Base-by-base conservation (phyloP, 2,113 vertebrate genomes). In the Paradoxurus hermaphroditus region DNA sequence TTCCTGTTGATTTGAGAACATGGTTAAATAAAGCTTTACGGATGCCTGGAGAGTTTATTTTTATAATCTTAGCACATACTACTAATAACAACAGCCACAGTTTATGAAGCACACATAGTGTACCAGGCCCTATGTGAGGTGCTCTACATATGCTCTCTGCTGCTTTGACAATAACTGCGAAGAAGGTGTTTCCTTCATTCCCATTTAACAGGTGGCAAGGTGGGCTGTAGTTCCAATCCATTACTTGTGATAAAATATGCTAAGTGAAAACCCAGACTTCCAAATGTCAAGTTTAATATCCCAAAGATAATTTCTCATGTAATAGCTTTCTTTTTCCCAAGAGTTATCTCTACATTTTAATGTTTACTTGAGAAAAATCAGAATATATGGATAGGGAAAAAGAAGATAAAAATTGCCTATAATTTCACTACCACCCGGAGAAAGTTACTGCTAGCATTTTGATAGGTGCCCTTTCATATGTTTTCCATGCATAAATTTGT, bases 221-320 rank as follows among this genome's bases (percentile, higher is more conserved):
- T 97, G 70, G 97, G 94, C 81, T 91, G 65, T 31, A 84, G 44
- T 91, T 97, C 56, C 56, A 93, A 83, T 29, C 65, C 16, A 23
- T 51, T 89, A 73, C 79, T 95, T 67, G 92, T 97, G 86, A 96
- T 93, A 97, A 97, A 95, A 96, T 97, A 86, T 96, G 92, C 95
- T 94, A 94, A 93, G 34, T 75, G 95, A 96, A 97, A 96, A 90
- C n/a, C 91, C 77, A 53, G 59, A 77, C 51, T 97, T 93, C 86
- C 79, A 98, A 98, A 96, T 97, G 90, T 95, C 97, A 96, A 89
- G 51, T 93, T 97, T 91, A 95, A 96, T 97, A 95, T 95, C 86
- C 92, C 79, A 90, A 93, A 96, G 86, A 90, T 90, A 25, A 63
- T 95, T 95, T 97, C 29, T 95, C 65, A 90, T 62, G 16, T 78